phyloP scores from a whole-genome alignment of 2,797 vertebrate species.

The Myiothlypis coronata region DNA sequence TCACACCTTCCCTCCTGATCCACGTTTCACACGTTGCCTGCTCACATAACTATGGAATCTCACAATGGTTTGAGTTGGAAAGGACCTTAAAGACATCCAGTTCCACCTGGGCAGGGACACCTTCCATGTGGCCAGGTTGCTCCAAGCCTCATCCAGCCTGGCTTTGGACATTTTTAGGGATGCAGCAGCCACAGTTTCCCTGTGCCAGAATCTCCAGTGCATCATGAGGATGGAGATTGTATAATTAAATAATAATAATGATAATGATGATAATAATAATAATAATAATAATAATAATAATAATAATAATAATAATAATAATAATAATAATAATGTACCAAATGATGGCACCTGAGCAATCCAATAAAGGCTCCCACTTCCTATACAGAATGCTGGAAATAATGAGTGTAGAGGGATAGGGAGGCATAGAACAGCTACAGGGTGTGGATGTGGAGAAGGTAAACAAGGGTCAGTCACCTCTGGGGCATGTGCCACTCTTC shows the following conservation, averaged over 20 bases:
- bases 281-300: background rate
- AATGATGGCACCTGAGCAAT: background rate
- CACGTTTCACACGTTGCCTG: background rate
- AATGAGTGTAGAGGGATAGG: fast-evolving
- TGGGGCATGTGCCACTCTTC: background rate
- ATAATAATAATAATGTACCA: background rate
- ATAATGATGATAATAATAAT: background rate
- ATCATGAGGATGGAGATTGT: background rate
- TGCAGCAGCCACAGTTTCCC: background rate
- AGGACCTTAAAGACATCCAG: background rate
- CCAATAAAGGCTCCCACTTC: background rate
- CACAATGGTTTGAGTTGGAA: background rate
- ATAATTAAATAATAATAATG: background rate
- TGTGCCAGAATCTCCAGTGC: background rate
- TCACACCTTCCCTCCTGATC: background rate
- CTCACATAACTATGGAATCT: background rate
- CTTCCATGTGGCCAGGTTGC: background rate
- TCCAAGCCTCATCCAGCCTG: background rate
- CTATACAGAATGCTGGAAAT: background rate
- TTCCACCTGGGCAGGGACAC: background rate
- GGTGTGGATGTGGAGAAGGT: background rate
- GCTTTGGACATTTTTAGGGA: background rate
- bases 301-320: too few relatives aligned
- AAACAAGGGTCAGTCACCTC: background rate
- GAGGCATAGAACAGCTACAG: background rate